Conservation (phyloP, 1,140 invertebrate genomes). For the Camponotus pennsylvanicus region DNA sequence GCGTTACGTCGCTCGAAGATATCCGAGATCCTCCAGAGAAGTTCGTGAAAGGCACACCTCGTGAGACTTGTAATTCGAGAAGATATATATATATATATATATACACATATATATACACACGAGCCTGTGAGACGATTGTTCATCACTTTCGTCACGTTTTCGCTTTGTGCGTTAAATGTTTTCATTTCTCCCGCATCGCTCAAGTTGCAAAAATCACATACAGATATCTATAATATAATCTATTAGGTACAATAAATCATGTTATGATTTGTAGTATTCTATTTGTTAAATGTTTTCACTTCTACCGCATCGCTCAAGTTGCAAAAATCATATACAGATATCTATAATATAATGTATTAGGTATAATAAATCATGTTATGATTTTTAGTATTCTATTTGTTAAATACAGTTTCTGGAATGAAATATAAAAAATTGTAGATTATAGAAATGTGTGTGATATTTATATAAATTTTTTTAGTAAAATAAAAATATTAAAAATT, state of each 20-base stretch:
- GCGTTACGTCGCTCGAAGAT: slow-evolving; percentile 44
- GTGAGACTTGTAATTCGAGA: slow-evolving; percentile 55
- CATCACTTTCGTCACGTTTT: slow-evolving; percentile 32
- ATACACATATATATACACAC: slow-evolving; percentile 4
- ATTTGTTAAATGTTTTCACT: not conserved
- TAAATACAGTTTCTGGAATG: not conserved
- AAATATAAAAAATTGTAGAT: not conserved
- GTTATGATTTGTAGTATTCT: too few species aligned
- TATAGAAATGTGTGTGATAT: not conserved
- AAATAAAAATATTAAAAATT: not conserved
- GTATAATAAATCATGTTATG: too few species aligned
- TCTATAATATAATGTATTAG: too few species aligned
- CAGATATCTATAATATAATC: not conserved
- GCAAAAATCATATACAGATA: not conserved
- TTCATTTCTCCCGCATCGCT: too few species aligned
- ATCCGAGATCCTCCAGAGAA: slow-evolving; percentile 64
- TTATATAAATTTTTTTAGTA: not conserved
- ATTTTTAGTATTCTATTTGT: not conserved
- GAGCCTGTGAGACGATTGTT: slow-evolving; percentile 23
- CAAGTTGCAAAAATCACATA: not conserved
- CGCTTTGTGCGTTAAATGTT: not conserved
- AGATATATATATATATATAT: slow-evolving; percentile 11
- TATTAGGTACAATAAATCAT: too few species aligned
- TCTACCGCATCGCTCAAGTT: not conserved
- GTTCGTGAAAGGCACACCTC: slow-evolving; percentile 54